Conservation (phyloP, 2,797 vertebrate species). For the Melanitta fusca region DNA sequence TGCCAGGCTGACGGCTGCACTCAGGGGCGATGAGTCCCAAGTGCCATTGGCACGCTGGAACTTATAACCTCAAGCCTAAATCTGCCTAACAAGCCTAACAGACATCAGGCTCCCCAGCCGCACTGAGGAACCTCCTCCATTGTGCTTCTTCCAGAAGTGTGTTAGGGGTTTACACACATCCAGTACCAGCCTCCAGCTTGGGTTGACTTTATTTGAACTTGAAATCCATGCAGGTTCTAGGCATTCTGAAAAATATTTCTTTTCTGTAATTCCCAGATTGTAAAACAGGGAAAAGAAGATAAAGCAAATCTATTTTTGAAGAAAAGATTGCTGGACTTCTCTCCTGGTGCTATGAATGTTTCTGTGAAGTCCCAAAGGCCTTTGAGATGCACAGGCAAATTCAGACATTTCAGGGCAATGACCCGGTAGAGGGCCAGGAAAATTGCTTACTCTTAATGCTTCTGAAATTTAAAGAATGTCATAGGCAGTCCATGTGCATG, state of each 20-base stretch:
- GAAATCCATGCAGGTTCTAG: neutral
- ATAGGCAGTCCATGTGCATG: neutral
- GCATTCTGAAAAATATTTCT: neutral
- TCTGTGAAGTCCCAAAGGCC: neutral
- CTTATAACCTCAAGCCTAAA: constrained; percentile 33
- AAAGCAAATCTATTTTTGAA: neutral
- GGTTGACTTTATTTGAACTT: neutral
- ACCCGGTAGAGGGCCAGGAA: neutral
- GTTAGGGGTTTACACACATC: neutral
- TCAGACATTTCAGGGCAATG: neutral
- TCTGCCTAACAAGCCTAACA: constrained; percentile 48
- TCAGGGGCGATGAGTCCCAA: neutral
- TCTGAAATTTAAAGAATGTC: neutral
- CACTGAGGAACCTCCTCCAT: neutral
- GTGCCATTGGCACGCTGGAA: constrained; percentile 27
- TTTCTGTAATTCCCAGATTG: neutral
- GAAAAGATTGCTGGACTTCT: neutral
- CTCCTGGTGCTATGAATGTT: neutral
- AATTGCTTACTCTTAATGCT: neutral
- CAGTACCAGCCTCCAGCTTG: neutral
- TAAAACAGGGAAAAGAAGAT: neutral
- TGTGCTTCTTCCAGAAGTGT: neutral
- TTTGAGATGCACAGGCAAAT: neutral
- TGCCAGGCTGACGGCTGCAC: neutral
- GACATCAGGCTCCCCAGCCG: neutral